Percentiles rank a stretch among this genome's conserved stretches.
phyloP scores from a whole-genome alignment of 2,888 invertebrate genomes.

The Xanthorhoe designata region DNA sequence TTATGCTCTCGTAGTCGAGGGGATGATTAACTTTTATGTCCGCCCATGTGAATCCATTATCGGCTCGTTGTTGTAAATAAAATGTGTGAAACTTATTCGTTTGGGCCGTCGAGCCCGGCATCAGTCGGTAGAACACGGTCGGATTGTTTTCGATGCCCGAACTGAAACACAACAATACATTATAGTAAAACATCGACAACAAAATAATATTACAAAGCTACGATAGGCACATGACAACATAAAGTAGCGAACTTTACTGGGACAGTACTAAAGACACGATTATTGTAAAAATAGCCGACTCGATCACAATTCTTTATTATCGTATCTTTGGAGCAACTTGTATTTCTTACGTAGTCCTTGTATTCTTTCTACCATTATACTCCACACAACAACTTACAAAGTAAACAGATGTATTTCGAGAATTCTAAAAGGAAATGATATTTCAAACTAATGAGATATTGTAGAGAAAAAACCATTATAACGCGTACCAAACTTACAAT shows the following conservation, averaged over 20 bases:
- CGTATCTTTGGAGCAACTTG: constrained; percentile 1
- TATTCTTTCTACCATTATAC: neutral
- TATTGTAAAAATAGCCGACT: constrained; percentile 29
- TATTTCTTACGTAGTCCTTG: neutral
- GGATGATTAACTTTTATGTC: constrained; percentile 98
- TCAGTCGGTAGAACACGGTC: constrained; percentile 97
- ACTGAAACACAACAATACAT: constrained; percentile 84
- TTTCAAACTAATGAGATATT: neutral
- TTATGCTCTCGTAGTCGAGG: constrained; percentile 96
- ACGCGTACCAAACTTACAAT: neutral
- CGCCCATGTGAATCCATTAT: constrained; percentile 97
- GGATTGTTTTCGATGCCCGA: constrained; percentile 98
- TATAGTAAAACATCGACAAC: constrained; percentile 49
- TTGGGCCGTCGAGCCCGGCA: constrained; percentile 98
- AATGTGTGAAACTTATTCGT: constrained; percentile 98
- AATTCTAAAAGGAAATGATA: neutral
- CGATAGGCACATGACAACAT: constrained; percentile 67
- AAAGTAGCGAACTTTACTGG: constrained; percentile 42
- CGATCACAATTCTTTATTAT: constrained; percentile 29
- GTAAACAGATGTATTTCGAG: too few species aligned
- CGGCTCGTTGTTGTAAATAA: constrained; percentile 96
- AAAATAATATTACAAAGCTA: constrained; percentile 33
- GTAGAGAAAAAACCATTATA: neutral
- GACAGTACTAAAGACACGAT: constrained; percentile 38
- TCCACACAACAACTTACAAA: neutral